Evolutionary conservation across 2,113 vertebrate species (phyloP), one percentile per base, ranked within the genome.

Genomic region (Plestiodon gilberti): DNA sequence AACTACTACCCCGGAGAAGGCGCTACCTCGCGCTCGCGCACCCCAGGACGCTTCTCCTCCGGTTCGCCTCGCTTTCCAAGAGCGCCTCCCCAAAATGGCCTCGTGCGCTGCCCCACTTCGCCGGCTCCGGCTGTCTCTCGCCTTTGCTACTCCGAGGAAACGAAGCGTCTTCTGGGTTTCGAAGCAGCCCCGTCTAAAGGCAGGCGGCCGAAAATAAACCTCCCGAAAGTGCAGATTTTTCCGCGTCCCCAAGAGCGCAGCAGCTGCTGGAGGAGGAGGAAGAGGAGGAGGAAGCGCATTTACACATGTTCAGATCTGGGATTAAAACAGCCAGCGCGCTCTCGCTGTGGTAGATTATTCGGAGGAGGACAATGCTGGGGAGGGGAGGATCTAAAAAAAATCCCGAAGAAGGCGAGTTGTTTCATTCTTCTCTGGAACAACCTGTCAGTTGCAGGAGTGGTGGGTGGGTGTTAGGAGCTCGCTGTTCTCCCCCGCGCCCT

Each of bases 161-260:
- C n/a, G n/a, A n/a, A n/a, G n/a, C n/a, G n/a, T n/a, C n/a, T n/a
- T n/a, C n/a, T n/a, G n/a, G n/a, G n/a, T n/a, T n/a, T n/a, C n/a
- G 33, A 6, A 15, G 69, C 69, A 20, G 33, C 85, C 80, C 88
- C 61, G 23, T 30, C 85, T 80, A 13, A n/a, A 82, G 52, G 90
- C 93, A 55, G 89, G n/a, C 1, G 78, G 87, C 89, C 61, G 78
- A 91, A 89, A 94, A 95, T 90, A 91, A 88, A 61, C 84, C 76
- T 80, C 87, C 57, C 1, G 30, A 78, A 89, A 76, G 13, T 83
- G 67, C 2, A 79, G 89, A 55, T 71, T 14, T n/a, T 20, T 25
- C 84, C 86, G 89, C 91, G 87, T 90, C 73, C 38, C 76, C 28
- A 48, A 52, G 87, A 84, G 86, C 40, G 48, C 85, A 85, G 91